Evolutionary conservation across 2,888 invertebrate species (phyloP).

Genomic region (Podabrus alpinus): DNA sequence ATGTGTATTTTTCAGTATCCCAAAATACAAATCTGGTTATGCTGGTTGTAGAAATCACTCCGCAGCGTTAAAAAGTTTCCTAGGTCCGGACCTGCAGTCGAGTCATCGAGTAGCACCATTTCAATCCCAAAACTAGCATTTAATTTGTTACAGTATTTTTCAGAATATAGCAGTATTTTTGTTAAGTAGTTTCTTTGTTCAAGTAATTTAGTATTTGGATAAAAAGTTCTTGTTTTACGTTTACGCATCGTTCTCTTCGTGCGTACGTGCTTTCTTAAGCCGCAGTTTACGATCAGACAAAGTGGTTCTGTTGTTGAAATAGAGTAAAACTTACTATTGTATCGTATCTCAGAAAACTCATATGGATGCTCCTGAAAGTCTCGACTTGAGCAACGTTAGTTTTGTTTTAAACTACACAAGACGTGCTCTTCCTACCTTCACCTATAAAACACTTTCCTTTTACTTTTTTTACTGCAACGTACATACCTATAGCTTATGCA

Average conservation of each 20-base stretch:
- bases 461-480: neutral
- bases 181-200: neutral
- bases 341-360: constrained; percentile 17
- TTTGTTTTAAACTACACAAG: neutral
- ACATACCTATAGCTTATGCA: neutral
- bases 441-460: neutral
- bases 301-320: constrained; percentile 35
- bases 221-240: neutral
- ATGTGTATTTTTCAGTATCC: too few relatives aligned
- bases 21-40: too few relatives aligned
- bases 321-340: constrained; percentile 27
- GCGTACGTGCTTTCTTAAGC: constrained; percentile 13
- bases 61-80: too few relatives aligned
- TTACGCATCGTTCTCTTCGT: constrained; percentile 12
- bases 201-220: neutral
- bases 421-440: neutral
- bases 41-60: too few relatives aligned
- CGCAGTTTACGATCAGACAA: constrained; percentile 37
- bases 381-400: constrained; percentile 9
- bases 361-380: constrained; percentile 22
- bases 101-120: too few relatives aligned
- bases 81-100: too few relatives aligned
- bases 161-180: too few relatives aligned
- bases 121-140: too few relatives aligned
- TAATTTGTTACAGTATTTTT: too few relatives aligned